Base-by-base conservation (phyloP, 1,140 invertebrate species). In the Coenobita brevimanus region DNA sequence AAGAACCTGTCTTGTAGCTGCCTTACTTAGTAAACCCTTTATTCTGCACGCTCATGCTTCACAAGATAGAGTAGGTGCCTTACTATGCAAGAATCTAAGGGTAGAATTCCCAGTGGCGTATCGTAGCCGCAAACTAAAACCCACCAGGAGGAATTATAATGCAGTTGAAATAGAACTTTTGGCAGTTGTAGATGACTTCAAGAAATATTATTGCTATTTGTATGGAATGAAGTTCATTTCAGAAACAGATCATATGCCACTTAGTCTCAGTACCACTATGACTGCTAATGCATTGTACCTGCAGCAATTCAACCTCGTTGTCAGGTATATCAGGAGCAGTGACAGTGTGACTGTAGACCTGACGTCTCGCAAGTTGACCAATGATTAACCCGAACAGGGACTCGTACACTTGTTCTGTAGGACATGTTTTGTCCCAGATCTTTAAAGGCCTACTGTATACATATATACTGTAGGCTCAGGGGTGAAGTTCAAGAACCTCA, bases 131-230 rank as follows among this genome's bases (percentile, higher is more conserved):
- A 92, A 89, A 15, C 87, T 93, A 21, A 92, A 87, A n/a, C 54
- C 89, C 54, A 82, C 91, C 0, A 92, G 93, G 90, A 79, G 57
- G 27, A 91, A 91, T 33, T 93, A 93, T 82, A 91, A 90, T 1
- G 93, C 92, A 13, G 93, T 91, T 38, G 93, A 94, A 89, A 90
- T 91, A 64, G 93, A 94, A 90, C 91, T 89, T 30, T 82, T 93
- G 30, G 93, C 92, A 13, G 89, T 93, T 13, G 91, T 93, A 21
- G 93, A 91, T 91, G 91, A 91, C 2, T 90, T 93, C 36, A 90
- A 93, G 83, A 92, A 93, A 73, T 94, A 93, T 86, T 88, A 92
- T 54, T 90, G 91, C 3, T 94, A 93, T 90, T 64, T 94, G 3
- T 91, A 80, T 73, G 88, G 92, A 1, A 67, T 91, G 3, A 27